These are phyloP conservation scores for Mellilla xanthometata DNA, from an alignment of 2,888 invertebrate genomes.

Conservation along the genomic window DNA sequence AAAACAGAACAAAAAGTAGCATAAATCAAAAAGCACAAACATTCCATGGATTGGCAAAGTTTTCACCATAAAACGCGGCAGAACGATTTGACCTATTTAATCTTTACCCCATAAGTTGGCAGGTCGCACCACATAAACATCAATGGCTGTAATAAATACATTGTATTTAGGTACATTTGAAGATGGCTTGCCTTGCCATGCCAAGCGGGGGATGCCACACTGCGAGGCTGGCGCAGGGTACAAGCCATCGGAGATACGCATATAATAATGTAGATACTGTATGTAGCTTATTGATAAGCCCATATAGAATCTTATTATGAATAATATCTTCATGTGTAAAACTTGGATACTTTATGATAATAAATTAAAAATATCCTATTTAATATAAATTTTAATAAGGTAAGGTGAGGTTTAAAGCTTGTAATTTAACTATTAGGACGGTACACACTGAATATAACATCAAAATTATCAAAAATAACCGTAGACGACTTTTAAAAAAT, in stretches of 20 bases:
- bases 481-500: too few species aligned
- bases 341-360: too few species aligned
- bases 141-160: conserved; percentile 59
- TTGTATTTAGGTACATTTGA: conserved; percentile 48
- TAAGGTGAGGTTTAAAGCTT: too few species aligned
- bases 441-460: too few species aligned
- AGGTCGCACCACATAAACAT: conserved; percentile 40
- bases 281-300: too few species aligned
- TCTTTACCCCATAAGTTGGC: conserved; percentile 33
- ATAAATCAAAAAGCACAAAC: not conserved
- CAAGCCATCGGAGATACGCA: not conserved
- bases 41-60: conserved; percentile 21
- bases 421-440: too few species aligned
- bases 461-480: too few species aligned
- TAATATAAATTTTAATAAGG: too few species aligned
- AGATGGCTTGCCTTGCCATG: conserved; percentile 45
- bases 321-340: too few species aligned
- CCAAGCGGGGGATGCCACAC: conserved; percentile 56
- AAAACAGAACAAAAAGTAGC: not conserved
- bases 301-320: too few species aligned
- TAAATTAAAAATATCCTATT: too few species aligned
- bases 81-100: conserved; percentile 32
- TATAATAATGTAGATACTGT: too few species aligned
- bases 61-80: conserved; percentile 27
- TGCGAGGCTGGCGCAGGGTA: conserved; percentile 33